Base-by-base conservation (phyloP, 1,140 invertebrate species). In the Orius laevigatus region DNA sequence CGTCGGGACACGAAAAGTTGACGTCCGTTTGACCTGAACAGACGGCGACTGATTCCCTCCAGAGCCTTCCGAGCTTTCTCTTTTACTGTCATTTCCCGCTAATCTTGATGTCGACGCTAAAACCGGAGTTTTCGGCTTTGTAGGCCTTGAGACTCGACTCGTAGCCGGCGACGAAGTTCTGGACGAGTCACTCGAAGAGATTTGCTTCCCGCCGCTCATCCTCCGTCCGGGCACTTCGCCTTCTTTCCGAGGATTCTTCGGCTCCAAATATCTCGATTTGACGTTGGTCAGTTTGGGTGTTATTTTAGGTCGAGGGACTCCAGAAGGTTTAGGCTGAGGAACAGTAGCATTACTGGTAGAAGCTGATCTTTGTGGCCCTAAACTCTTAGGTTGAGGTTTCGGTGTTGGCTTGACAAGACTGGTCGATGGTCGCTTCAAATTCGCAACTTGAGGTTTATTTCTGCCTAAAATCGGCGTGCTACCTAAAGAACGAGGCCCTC, bases 81-180 rank as follows among this genome's bases (percentile, higher is more conserved):
- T 18, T 40, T 49, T n/a, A 48, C 14, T 32, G 41, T 36, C 25
- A 35, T 49, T n/a, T 15, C 12, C 16, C 20, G 10, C 33, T 32
- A 8, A 33, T 16, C 12, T 14, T 16, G 11, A 19, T 9, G 16
- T 18, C 10, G 10, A 31, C 40, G 10, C 11, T 12, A 34, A 46
- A 34, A 50, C n/a, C 48, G 40, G 32, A 9, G 38, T 46, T 48
- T 52, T 49, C 38, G 46, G 15, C 19, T 46, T 16, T 14, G 16
- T 39, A 3, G 33, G 38, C 8, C 46, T 34, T 5, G 48, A 34
- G 10, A 61, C 66, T 40, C 72, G 67, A 44, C 71, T 71, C 56
- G 74, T 69, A 1, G 75, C 76, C 9, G 78, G 78, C 59, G 76
- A 78, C 1, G 76, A 78, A 40, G 74, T 77, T 40, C 76, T 60